These are phyloP conservation scores for Orchesellides sinensis DNA, from an alignment of 2,888 invertebrate species.

Conservation along the genomic window DNA sequence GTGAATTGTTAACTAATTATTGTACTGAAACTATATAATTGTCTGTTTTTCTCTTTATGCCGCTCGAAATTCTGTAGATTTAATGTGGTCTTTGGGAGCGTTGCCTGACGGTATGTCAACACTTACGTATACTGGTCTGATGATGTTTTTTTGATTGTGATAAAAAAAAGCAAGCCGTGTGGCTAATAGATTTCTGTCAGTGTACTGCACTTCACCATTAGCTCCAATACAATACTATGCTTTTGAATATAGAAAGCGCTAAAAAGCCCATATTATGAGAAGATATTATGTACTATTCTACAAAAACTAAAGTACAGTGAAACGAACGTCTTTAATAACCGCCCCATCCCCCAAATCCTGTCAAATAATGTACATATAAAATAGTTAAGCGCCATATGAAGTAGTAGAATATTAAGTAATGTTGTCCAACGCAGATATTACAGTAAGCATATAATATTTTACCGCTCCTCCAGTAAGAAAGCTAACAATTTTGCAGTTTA, in stretches of 20 bases:
- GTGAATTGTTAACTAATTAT: slow-evolving; percentile 49
- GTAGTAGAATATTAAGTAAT: no score
- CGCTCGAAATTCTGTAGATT: slow-evolving; percentile 86
- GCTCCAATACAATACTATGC: background rate
- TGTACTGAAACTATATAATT: slow-evolving; percentile 73
- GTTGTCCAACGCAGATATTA: no score
- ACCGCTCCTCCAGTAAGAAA: no score
- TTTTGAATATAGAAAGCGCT: background rate
- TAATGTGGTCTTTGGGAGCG: slow-evolving; percentile 99
- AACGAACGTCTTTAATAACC: no score
- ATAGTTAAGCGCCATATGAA: no score
- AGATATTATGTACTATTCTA: no score
- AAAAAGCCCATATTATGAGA: no score
- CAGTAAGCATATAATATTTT: no score
- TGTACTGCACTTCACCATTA: slow-evolving; percentile 52
- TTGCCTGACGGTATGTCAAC: slow-evolving; percentile 94
- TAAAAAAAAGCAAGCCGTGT: slow-evolving; percentile 69
- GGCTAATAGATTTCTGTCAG: slow-evolving; percentile 73
- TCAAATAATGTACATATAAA: no score
- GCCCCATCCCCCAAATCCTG: no score
- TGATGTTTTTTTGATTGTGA: slow-evolving; percentile 66
- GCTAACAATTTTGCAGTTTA: background rate
- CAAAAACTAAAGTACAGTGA: no score
- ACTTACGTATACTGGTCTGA: slow-evolving; percentile 73
- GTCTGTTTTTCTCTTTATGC: slow-evolving; percentile 75